Conservation (phyloP, 2,888 invertebrate species). For the Leucophenga montana region DNA sequence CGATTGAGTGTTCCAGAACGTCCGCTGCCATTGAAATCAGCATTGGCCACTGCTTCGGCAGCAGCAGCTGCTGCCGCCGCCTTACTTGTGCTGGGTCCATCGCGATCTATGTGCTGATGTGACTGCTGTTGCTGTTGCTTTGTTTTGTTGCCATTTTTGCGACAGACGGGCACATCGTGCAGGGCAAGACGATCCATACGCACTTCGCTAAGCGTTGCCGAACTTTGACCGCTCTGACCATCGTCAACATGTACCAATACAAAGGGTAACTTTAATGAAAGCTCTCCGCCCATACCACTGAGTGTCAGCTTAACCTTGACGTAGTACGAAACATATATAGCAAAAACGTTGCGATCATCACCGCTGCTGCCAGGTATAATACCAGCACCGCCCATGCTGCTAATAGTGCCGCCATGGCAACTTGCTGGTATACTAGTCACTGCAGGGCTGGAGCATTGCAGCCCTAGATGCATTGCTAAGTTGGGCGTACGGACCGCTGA, state of each 20-base stretch:
- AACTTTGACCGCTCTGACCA: conserved; percentile 45
- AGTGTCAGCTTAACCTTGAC: conserved; percentile 89
- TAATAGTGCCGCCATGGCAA: conserved; percentile 31
- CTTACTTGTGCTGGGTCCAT: conserved; percentile 58
- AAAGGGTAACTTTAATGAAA: conserved; percentile 87
- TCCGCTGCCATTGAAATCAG: background rate
- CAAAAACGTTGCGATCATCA: conserved; percentile 88
- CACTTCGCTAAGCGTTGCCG: conserved; percentile 46
- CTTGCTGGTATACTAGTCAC: conserved; percentile 43
- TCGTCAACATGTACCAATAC: conserved; percentile 79
- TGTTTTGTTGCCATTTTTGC: conserved; percentile 44
- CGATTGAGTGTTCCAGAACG: conserved; percentile 45
- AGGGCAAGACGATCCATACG: conserved; percentile 56
- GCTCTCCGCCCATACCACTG: conserved; percentile 86
- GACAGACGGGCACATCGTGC: conserved; percentile 61
- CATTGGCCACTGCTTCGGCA: background rate
- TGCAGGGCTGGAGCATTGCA: conserved; percentile 53
- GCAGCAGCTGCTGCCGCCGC: conserved; percentile 47
- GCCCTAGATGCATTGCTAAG: conserved; percentile 48
- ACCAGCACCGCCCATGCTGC: conserved; percentile 75
- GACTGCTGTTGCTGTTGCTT: conserved; percentile 22
- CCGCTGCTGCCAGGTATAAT: conserved; percentile 7
- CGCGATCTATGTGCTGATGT: conserved; percentile 30
- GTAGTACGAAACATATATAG: conserved; percentile 93
- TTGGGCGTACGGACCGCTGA: conserved; percentile 76